Base-by-base conservation (phyloP, 2,113 vertebrate species). In the Noturus placidus region DNA sequence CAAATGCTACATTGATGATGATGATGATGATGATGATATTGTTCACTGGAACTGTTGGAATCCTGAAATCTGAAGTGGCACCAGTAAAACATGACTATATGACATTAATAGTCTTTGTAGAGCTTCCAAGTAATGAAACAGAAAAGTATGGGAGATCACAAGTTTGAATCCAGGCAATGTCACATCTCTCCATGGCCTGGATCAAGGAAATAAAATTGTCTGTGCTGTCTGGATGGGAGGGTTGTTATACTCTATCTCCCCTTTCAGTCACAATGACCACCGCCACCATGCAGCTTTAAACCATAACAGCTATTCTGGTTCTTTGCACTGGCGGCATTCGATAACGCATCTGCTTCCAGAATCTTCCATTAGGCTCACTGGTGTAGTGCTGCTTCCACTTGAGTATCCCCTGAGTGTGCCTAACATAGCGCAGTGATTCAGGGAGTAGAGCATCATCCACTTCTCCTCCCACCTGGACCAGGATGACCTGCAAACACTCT, bases 261-360 rank as follows among this genome's bases (percentile, higher is more conserved):
- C 46, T 59, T 5, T 59, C 19, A 59, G 13, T 33, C 4, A 67
- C 63, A 63, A 27, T 63, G 22, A 0, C 42, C 42, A 46, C 42
- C 42, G 7, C 6, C 42, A 46, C 42, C 6, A 46, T 46, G 42
- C 42, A 46, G 42, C 20, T 54, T 87, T 83, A 87, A 33, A 83
- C 57, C 0, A 79, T 76, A 69, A 27, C 30, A 78, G 14, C n/a
- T 30, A 6, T 7, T 77, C 27, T 78, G 59, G 20, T 17, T 3
- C 56, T 88, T 27, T 30, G 86, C 11, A 74, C 88, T 2, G 91
- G 81, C 1, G 97, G 96, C 97, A 99, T 97, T 33, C 67, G 92
- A 74, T 96, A 97, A 61, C 95, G 93, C 61, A 99, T 92, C 1
- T 92, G 93, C 86, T 97, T 98, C 97, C 97, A 98, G 89, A 99